Evolutionary conservation across 1,140 invertebrate species (phyloP), one percentile per base, ranked within the genome.

Genomic region (Copidosoma floridanum): DNA sequence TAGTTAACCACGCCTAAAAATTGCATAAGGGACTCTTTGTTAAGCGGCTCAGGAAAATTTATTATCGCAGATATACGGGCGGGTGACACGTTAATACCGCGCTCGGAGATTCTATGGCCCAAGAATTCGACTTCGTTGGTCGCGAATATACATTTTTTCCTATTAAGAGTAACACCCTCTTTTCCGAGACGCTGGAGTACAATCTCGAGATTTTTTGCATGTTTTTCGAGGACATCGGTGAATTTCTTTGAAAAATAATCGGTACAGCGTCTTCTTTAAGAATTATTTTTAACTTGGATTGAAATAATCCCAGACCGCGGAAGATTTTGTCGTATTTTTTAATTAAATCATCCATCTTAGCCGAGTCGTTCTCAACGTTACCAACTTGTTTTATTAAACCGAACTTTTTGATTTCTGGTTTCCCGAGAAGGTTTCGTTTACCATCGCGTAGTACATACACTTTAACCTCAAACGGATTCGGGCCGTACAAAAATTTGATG

Each of bases 21-120:
- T 53, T 70, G 61, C 50, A 73, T 57, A 1, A 83, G 46, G 2
- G 76, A 65, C 60, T 75, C 73, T 43, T 74, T 71, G 26, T 71
- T 69, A 43, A 47, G 46, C 29, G 63, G 63, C 32, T 40, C 52
- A 11, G 76, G 78, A 43, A 69, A 71, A 4, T 77, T 46, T 8
- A 40, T 21, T n/a, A 80, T 67, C 1, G 70, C 69, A 14, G 29
- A 38, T 0, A 77, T 56, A 46, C 73, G 69, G 11, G 67, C 61
- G 7, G 71, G 70, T 53, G 66, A 65, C 8, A 71, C 60, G 11
- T 54, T 16, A n/a, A 79, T 67, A 1, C 71, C 71, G 24, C 67
- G 21, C 0, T 56, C 48, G 7, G 63, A 61, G 6, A 78, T 60
- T 18, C 46, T 40, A 50, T 74, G 67, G 7, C 73, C 72, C 18